A percentile compares a stretch with the other conserved stretches of the same genome.
These are phyloP conservation scores for Tetragonula carbonaria DNA, from an alignment of 2,888 invertebrate genomes.

Conservation along the genomic window DNA sequence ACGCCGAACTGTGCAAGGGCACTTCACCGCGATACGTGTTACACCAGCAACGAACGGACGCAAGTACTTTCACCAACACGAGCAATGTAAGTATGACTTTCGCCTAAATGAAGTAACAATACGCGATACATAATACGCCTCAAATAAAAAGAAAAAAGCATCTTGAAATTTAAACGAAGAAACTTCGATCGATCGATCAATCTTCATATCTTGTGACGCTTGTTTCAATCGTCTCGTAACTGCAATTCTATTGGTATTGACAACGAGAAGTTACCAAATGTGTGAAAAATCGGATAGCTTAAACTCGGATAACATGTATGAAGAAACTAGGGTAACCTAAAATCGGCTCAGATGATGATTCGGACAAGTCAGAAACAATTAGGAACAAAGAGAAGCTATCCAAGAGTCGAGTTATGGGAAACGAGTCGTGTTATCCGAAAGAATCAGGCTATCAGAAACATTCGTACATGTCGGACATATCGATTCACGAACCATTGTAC, in stretches of 20 bases:
- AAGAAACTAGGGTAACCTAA: too few relatives aligned
- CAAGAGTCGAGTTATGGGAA: too few relatives aligned
- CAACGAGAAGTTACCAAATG: too few relatives aligned
- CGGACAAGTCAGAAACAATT: too few relatives aligned
- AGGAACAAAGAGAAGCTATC: too few relatives aligned
- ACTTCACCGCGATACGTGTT: conserved; percentile 79
- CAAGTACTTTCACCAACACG: conserved; percentile 73
- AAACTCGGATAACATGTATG: too few relatives aligned
- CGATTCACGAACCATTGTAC: background rate
- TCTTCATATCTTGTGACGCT: background rate
- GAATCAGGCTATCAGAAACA: too few relatives aligned
- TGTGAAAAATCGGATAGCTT: too few relatives aligned
- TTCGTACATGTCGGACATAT: too few relatives aligned
- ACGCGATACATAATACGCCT: background rate
- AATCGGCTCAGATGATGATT: too few relatives aligned
- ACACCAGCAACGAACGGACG: conserved; percentile 76
- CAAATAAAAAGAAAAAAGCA: background rate
- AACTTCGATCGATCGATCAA: background rate
- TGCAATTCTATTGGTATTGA: too few relatives aligned
- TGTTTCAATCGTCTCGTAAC: too few relatives aligned
- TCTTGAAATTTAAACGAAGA: background rate
- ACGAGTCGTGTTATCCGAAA: background rate
- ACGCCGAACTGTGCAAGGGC: conserved; percentile 80
- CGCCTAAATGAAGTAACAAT: conserved; percentile 9
- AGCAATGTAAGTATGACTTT: conserved; percentile 76